Percentiles rank a stretch among this genome's conserved stretches.
Conservation (phyloP, 64 coral and sea anemone genomes). For the Porites australiensis region DNA sequence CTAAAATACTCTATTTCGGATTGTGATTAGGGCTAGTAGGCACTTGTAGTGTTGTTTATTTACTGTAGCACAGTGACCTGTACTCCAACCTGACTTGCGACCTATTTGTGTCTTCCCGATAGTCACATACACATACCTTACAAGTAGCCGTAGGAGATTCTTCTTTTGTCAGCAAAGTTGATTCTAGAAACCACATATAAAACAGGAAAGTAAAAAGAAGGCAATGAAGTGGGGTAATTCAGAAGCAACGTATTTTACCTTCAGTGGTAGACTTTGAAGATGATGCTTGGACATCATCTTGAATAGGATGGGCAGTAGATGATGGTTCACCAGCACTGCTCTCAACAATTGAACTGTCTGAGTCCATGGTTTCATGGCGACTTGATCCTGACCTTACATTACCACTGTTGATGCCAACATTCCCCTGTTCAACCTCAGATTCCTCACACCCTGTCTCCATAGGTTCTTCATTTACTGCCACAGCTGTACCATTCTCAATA, state of each 20-base stretch:
- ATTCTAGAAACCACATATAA: background rate
- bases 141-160: background rate
- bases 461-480: background rate
- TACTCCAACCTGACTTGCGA: no score
- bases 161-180: background rate
- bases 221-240: no score
- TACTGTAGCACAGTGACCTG: no score
- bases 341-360: background rate
- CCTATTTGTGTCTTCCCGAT: no score
- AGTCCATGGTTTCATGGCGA: background rate
- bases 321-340: background rate
- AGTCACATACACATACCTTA: background rate
- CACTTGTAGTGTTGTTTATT: no score
- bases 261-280: background rate
- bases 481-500: background rate
- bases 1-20: no score
- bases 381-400: background rate
- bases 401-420: background rate
- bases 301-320: background rate
- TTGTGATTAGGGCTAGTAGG: no score
- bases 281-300: background rate
- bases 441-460: background rate
- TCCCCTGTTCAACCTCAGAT: background rate
- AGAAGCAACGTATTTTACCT: background rate
- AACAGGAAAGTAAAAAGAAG: background rate